These are phyloP conservation scores for Micromussa lordhowensis DNA, from an alignment of 92 coral and sea anemone species.

Conservation along the genomic window DNA sequence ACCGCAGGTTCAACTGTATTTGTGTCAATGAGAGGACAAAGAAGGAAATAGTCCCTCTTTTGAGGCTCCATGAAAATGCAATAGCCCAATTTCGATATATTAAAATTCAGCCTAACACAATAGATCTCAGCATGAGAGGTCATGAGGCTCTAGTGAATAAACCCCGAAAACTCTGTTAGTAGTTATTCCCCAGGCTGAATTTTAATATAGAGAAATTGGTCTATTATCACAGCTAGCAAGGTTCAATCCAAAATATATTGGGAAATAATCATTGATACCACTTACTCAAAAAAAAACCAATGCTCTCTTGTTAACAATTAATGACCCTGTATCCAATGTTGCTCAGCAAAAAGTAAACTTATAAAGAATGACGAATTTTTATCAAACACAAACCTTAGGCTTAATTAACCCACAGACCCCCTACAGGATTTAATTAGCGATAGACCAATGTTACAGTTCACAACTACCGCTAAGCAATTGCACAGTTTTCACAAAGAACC, in stretches of 20 bases:
- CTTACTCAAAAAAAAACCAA: not conserved
- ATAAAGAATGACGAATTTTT: not conserved
- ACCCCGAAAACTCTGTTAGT: too few relatives aligned
- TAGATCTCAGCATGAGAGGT: too few relatives aligned
- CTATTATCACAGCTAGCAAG: too few relatives aligned
- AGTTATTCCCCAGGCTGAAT: too few relatives aligned
- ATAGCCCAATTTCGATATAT: too few relatives aligned
- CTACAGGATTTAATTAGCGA: not conserved
- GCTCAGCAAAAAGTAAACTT: not conserved
- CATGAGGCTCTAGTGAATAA: too few relatives aligned
- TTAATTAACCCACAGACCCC: constrained; percentile 24
- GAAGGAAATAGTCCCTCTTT: too few relatives aligned
- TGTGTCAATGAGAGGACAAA: too few relatives aligned
- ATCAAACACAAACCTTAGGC: not conserved
- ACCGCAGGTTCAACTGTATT: too few relatives aligned
- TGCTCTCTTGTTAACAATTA: not conserved
- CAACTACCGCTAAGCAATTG: not conserved
- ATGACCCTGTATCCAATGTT: not conserved
- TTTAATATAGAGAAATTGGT: too few relatives aligned
- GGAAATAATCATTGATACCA: not conserved
- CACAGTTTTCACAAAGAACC: not conserved
- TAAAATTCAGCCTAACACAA: too few relatives aligned
- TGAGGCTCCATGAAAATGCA: too few relatives aligned
- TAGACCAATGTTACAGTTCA: not conserved
- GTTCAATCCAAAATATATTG: not conserved